Evolutionary conservation across 1,140 invertebrate species (phyloP).

Genomic region (Vanessa tameamea): DNA sequence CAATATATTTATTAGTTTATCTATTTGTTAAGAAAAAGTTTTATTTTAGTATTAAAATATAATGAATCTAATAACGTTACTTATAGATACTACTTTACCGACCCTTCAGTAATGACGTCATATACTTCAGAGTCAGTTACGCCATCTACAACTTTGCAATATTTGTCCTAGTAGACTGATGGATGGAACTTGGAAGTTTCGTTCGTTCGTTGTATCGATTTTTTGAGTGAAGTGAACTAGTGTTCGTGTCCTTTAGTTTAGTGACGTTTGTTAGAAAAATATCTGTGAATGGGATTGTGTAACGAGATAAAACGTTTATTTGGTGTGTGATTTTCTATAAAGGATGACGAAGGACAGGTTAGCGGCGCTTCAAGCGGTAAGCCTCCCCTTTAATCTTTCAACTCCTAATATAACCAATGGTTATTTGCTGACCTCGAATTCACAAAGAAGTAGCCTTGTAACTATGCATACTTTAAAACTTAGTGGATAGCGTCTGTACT

Average conservation of each 20-base stretch:
- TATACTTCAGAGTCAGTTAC: constrained; percentile 49
- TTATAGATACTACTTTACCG: constrained; percentile 39
- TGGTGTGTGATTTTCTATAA: constrained; percentile 83
- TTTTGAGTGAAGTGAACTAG: constrained; percentile 86
- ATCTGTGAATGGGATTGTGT: constrained; percentile 89
- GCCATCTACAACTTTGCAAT: constrained; percentile 78
- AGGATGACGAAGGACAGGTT: constrained; percentile 99
- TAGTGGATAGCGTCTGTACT: constrained; percentile 7
- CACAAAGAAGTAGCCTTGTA: constrained; percentile 60
- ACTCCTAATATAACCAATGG: constrained; percentile 63
- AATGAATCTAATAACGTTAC: constrained; percentile 28
- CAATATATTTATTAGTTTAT: neutral
- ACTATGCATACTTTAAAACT: constrained; percentile 36
- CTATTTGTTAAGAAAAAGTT: neutral
- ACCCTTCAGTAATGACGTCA: constrained; percentile 46
- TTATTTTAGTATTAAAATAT: constrained; percentile 17
- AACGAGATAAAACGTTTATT: constrained; percentile 82
- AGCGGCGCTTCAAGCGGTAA: constrained; percentile 96
- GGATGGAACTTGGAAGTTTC: constrained; percentile 83
- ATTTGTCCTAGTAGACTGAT: constrained; percentile 61
- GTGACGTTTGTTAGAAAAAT: constrained; percentile 86
- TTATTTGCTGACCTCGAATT: constrained; percentile 71
- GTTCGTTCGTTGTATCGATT: constrained; percentile 87
- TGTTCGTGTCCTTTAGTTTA: constrained; percentile 89
- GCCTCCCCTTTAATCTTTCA: constrained; percentile 73